Base-by-base conservation (phyloP, 2,797 vertebrate genomes). In the Dendrocincla tyrannina region DNA sequence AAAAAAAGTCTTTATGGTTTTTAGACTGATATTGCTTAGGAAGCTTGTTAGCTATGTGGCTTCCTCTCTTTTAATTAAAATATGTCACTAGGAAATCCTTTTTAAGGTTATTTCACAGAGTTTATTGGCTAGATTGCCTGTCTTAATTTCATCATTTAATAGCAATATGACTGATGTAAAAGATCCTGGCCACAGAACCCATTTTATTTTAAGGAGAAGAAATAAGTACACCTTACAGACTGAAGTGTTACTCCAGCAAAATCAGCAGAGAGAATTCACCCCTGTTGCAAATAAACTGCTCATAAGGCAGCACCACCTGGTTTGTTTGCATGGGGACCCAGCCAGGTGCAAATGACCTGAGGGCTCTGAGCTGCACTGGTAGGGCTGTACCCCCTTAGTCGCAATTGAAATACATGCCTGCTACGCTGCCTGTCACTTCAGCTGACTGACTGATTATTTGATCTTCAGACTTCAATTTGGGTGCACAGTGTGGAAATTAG, bases 181-280 rank as follows among this genome's bases (percentile, higher is more conserved):
- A 66, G 52, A 35, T 62, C 32, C 20, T 37, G 30, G 16, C 47
- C 33, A 14, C 75, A 59, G 70, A 44, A 70, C 22, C 24, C 0
- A 0, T 56, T 41, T 20, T 33, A 11, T 25, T 74, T 8, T 56
- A 30, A 35, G 17, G 37, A 69, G 35, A 56, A 49, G 35, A 32
- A 23, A 16, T 6, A 10, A 22, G 19, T 23, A 17, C 28, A 12
- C 37, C 1, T 44, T 63, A 23, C 0, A 1, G 55, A n/a, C 52
- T 35, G 14, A n/a, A 20, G 13, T 0, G 2, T 72, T 59, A 12
- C n/a, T 73, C n/a, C 3, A 3, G 10, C 23, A 25, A 13, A 53
- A 55, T 11, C 22, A 19, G 14, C 2, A 3, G 5, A 44, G 39
- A 44, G 39, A n/a, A 33, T 44, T 68, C 39, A 59, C 22, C 32